Conservation (phyloP, 2,113 vertebrate genomes). For the Silurus glanis region DNA sequence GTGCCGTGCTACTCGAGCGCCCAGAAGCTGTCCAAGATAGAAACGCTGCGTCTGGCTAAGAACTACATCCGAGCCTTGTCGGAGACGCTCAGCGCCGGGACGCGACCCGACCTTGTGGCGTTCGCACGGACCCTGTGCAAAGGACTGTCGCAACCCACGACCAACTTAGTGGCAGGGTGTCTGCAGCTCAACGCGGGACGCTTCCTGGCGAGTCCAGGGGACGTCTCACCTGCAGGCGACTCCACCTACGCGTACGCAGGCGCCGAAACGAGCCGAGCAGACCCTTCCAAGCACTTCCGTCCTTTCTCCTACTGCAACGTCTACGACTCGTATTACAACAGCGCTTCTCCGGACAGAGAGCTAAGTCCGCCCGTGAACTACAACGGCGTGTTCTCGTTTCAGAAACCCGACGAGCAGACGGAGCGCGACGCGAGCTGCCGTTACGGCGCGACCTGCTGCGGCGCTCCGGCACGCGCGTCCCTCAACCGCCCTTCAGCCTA, state of each 20-base stretch:
- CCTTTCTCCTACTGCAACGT: constrained; percentile 89
- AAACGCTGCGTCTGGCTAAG: constrained; percentile 95
- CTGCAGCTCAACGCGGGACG: constrained; percentile 96
- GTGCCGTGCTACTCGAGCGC: constrained; percentile 99
- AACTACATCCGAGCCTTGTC: constrained; percentile 99
- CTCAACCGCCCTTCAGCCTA: constrained; percentile 93
- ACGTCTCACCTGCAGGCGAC: constrained; percentile 87
- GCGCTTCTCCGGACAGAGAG: constrained; percentile 90
- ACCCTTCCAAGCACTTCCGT: constrained; percentile 89
- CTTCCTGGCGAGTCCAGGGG: constrained; percentile 92
- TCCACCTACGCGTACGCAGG: constrained; percentile 89
- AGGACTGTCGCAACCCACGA: constrained; percentile 97
- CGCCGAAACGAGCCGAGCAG: constrained; percentile 74
- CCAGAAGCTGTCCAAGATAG: constrained; percentile 98
- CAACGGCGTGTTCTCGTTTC: constrained; percentile 98
- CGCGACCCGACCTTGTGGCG: constrained; percentile 92
- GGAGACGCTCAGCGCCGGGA: constrained; percentile 94
- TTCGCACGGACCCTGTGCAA: constrained; percentile 98
- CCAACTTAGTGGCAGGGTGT: constrained; percentile 99
- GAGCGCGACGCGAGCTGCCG: constrained; percentile 94
- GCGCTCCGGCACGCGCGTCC: constrained; percentile 88
- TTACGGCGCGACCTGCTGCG: constrained; percentile 96
- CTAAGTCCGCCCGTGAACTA: constrained; percentile 96
- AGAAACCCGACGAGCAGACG: constrained; percentile 94
- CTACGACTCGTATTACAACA: constrained; percentile 95